Evolutionary conservation across 1,140 invertebrate genomes (phyloP), one percentile per base, ranked within the genome.

Genomic region (Heliothis virescens): DNA sequence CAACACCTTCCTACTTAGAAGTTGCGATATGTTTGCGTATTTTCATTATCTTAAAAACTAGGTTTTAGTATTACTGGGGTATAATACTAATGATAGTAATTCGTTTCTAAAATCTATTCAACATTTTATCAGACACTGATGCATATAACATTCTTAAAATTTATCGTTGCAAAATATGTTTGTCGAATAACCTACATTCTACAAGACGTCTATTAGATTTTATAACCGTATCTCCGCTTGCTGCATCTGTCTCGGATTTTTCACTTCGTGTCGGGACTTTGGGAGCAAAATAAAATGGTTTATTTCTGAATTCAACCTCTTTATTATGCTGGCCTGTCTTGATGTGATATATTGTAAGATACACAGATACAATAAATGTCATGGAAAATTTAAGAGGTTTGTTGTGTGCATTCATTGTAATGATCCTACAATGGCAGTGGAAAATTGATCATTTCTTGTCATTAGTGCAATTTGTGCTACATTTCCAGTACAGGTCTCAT

Each of bases 131-230:
- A 9, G 34, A 41, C 9, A 41, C 1, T 9, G 34, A 41, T 41
- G 34, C 34, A 41, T 5, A 9, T 41, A 26, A 60, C 13, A 34
- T 15, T 34, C 59, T 62, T 10, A 15, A 62, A 62, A 29, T n/a
- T 21, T 15, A 48, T 48, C 41, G 34, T 41, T 65, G n/a, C 41
- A 21, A 34, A 62, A 34, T 62, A 67, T 67, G n/a, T 18, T 67
- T 12, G 5, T 50, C 63, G n/a, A 48, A 53, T 71, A 71, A 52
- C 67, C 48, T 50, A 29, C 16, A 71, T 71, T 71, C 67, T n/a
- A 15, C 48, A 13, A 29, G 7, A 52, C 67, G 50, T 71, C 50
- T 18, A 26, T 29, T 53, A 29, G 16, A 69, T 21, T 52, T 63
- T 63, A 63, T 18, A 47, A 63, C 62, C 62, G 34, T 69, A 71